Evolutionary conservation across 2,888 invertebrate species (phyloP).

Genomic region (Germaria angustata): DNA sequence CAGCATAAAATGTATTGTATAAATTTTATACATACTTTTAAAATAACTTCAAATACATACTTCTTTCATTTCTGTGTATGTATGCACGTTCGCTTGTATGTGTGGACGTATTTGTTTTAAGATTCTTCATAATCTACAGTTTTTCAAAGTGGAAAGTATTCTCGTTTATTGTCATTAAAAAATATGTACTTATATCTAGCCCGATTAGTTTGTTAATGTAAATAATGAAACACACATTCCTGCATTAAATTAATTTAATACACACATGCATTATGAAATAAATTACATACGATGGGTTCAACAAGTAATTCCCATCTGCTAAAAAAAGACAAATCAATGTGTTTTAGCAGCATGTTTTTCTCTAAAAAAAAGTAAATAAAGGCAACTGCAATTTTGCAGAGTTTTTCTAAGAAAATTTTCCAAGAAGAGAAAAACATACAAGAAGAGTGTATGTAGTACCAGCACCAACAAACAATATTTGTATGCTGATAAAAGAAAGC

Average conservation of each 20-base stretch:
- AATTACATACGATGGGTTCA: neutral
- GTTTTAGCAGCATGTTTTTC: slow-evolving; percentile 29
- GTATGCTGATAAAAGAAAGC: slow-evolving; percentile 41
- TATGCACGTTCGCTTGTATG: too few species aligned
- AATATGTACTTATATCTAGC: slow-evolving; percentile 14
- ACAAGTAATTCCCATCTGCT: neutral
- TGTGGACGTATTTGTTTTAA: neutral
- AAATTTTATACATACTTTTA: neutral
- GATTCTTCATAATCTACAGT: neutral
- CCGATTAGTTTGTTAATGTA: slow-evolving; percentile 2
- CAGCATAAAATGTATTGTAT: neutral
- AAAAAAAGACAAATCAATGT: slow-evolving; percentile 6
- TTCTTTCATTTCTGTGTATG: too few species aligned
- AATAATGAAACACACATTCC: slow-evolving; percentile 13
- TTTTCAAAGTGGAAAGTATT: neutral
- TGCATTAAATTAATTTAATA: slow-evolving; percentile 40
- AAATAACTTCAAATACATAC: neutral
- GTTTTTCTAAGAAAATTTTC: slow-evolving; percentile 54
- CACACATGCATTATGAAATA: too few species aligned
- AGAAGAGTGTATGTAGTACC: slow-evolving; percentile 16
- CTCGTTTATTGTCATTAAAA: neutral
- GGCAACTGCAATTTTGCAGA: slow-evolving; percentile 25
- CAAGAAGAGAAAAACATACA: slow-evolving; percentile 53
- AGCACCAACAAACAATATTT: slow-evolving; percentile 43
- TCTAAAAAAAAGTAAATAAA: neutral